A percentile compares a stretch with the other conserved stretches of the same genome.
Conservation (phyloP, 2,888 invertebrate genomes). For the Polydrusus pterygomalis region DNA sequence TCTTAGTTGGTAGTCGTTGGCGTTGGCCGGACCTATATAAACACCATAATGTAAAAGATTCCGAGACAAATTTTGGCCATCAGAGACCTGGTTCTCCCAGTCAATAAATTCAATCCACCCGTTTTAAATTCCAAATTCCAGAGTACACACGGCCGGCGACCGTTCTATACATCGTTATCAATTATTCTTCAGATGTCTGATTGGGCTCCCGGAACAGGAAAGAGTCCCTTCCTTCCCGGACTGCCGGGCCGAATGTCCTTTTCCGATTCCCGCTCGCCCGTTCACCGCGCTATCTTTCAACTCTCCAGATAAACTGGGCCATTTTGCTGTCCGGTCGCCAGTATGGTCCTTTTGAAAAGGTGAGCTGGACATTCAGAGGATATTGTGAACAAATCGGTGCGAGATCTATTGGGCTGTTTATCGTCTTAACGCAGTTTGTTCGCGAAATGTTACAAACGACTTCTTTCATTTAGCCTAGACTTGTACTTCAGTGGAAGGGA, state of each 20-base stretch:
- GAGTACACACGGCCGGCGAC: background rate
- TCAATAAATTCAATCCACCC: too few relatives aligned
- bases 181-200: slow-evolving; percentile 68
- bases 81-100: too few relatives aligned
- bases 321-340: slow-evolving; percentile 34
- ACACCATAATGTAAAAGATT: too few relatives aligned
- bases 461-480: too few relatives aligned
- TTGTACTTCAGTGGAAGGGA: too few relatives aligned
- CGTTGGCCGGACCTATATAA: too few relatives aligned
- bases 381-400: background rate
- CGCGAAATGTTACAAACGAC: background rate
- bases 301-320: slow-evolving; percentile 42
- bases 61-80: too few relatives aligned
- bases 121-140: background rate
- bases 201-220: slow-evolving; percentile 72
- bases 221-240: slow-evolving; percentile 72
- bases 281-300: slow-evolving; percentile 21
- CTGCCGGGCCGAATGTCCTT: slow-evolving; percentile 72
- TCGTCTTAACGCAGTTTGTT: background rate
- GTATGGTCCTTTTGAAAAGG: slow-evolving; percentile 29
- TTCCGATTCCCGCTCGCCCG: slow-evolving; percentile 65
- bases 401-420: slow-evolving; percentile 7
- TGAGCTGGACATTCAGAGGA: slow-evolving; percentile 1
- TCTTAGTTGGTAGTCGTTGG: too few relatives aligned
- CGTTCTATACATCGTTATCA: slow-evolving; percentile 62